Evolutionary conservation across 64 coral and sea anemone genomes (phyloP), one percentile per base, ranked within the genome.

Genomic region (Anthopleura sola): DNA sequence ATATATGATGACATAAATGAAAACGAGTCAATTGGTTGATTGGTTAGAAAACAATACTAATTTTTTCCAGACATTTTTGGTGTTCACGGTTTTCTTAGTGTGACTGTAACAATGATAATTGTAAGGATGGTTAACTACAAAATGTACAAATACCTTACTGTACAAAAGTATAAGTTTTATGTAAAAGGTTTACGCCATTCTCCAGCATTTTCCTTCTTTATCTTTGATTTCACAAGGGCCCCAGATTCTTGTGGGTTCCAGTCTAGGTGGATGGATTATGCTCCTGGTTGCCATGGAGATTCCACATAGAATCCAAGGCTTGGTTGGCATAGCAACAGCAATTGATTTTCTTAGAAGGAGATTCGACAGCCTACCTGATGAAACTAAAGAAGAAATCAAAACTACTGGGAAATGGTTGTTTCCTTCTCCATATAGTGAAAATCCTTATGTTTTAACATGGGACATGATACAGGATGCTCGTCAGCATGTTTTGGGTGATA

Each of bases 221-320:
- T 37, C 31, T 19, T 13, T 69, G 24, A 64, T 82, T 21, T 17
- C 50, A 53, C 13, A 82, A 95, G 94, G 94, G 64, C 90, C 87
- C n/a, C 94, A 93, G 21, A 84, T 97, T 78, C 90, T 97, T 49
- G 84, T 97, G 86, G 94, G 94, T 1, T 97, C 94, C 78, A 97
- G 94, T 53, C 94, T 97, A 44, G 94, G 94, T 71, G 90, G 94
- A 14, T 97, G 94, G 94, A 89, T 97, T 44, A 92, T 92, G 87
- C 54, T 97, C 28, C 87, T 89, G 6, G 90, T 87, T 90, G 94
- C 90, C 32, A 92, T 84, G 78, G 83, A 86, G 36, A 92, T 36
- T 55, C 90, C 94, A 68, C 58, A 92, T 32, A 90, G 83, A 55
- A 84, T 97, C 24, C 76, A 82, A 17, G 94, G 94, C 53, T 85